These are phyloP conservation scores for Typhlomys cinereus DNA, from an alignment of 2,113 vertebrate species.

Conservation along the genomic window DNA sequence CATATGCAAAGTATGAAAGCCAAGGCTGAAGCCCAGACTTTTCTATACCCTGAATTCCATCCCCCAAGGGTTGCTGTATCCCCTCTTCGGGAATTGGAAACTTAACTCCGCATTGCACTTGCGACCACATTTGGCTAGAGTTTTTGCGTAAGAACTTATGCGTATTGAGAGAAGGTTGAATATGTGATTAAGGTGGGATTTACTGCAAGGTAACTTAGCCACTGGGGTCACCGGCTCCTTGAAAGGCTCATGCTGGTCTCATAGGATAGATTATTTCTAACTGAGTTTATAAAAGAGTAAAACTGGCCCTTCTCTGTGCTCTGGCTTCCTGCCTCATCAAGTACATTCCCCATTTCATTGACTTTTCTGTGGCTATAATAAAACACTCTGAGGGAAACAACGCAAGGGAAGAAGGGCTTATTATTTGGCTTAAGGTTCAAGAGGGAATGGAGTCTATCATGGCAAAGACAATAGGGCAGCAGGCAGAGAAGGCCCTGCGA, in stretches of 20 bases:
- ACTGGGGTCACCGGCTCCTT: neutral
- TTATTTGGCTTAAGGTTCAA: too few relatives aligned
- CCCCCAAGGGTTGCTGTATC: neutral
- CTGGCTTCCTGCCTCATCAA: neutral
- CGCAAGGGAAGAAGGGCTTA: too few relatives aligned
- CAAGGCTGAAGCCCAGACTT: neutral
- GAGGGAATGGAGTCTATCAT: too few relatives aligned
- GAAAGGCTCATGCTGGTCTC: neutral
- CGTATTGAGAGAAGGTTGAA: neutral
- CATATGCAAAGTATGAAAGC: neutral
- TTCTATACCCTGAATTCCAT: neutral
- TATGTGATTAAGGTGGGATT: neutral
- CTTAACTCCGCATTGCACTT: accelerated
- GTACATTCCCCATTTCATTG: too few relatives aligned
- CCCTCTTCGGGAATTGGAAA: neutral
- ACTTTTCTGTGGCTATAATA: too few relatives aligned
- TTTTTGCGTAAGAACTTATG: too few relatives aligned
- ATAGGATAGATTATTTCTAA: neutral
- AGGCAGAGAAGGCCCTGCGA: too few relatives aligned
- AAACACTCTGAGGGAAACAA: too few relatives aligned
- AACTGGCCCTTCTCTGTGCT: neutral
- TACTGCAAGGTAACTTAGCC: neutral
- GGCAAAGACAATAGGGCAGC: too few relatives aligned
- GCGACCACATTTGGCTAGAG: neutral
- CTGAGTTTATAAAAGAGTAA: neutral